A percentile compares a stretch with the other conserved stretches of the same genome.
Conservation (phyloP, 2,113 vertebrate species). For the Ciconia maguari region DNA sequence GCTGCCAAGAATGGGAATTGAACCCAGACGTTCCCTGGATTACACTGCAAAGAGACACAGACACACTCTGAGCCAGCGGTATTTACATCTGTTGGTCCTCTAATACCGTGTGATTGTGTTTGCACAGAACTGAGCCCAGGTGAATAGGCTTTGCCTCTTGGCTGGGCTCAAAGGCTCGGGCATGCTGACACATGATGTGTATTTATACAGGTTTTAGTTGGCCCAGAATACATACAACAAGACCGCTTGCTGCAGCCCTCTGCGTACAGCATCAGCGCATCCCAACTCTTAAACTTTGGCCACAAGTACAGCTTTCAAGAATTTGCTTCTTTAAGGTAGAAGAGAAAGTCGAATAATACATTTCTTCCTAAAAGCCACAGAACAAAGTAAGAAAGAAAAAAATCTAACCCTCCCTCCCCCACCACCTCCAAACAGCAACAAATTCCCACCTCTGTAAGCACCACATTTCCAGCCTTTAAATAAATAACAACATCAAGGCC, state of each 20-base stretch:
- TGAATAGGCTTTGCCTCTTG: background rate
- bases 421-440: background rate
- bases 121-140: background rate
- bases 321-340: background rate
- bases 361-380: background rate
- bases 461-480: background rate
- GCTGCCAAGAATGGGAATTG: background rate
- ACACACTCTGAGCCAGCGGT: fast-evolving
- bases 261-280: fast-evolving
- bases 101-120: background rate
- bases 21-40: background rate
- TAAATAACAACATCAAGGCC: background rate
- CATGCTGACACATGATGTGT: fast-evolving
- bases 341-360: background rate
- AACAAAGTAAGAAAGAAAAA: background rate
- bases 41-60: background rate
- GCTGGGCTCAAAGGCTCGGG: background rate
- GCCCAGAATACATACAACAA: fast-evolving
- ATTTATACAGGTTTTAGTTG: background rate
- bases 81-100: background rate
- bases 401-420: background rate
- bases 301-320: background rate
- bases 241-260: background rate
- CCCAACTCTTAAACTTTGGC: background rate
- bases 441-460: background rate